Evolutionary conservation across 2,797 vertebrate species (phyloP).

Genomic region (Molossus alvarezi): DNA sequence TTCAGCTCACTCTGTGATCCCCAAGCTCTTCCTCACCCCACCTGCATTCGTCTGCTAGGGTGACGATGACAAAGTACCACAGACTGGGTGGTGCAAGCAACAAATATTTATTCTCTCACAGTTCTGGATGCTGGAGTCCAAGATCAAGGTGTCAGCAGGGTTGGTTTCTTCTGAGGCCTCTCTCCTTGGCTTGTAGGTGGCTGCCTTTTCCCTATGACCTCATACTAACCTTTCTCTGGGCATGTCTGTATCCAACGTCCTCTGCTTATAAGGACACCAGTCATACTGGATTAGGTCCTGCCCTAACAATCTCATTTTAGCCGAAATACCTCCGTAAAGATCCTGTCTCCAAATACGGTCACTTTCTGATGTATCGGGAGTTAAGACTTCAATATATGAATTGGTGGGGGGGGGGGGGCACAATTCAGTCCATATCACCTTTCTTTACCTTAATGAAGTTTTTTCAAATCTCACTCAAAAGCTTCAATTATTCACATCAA

Average conservation of each 20-base stretch:
- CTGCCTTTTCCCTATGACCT: not conserved
- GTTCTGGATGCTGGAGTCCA: not conserved
- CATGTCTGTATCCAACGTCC: not conserved
- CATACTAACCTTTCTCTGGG: not conserved
- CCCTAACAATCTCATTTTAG: not conserved
- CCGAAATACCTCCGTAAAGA: not conserved
- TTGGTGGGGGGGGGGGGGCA: fast-evolving
- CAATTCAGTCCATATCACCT: not conserved
- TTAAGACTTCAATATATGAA: not conserved
- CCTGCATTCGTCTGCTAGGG: not conserved
- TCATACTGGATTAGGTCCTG: not conserved
- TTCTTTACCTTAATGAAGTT: not conserved
- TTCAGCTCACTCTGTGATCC: not conserved
- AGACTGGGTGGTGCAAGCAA: not conserved
- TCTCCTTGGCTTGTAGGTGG: not conserved
- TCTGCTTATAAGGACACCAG: not conserved
- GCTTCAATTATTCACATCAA: not conserved
- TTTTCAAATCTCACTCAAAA: not conserved
- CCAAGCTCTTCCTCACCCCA: not conserved
- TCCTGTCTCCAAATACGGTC: not conserved
- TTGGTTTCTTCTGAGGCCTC: not conserved
- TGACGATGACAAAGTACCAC: not conserved
- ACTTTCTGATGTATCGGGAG: not conserved
- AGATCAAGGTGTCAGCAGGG: not conserved
- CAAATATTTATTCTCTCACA: not conserved